Conservation (phyloP, 2,113 vertebrate species). For the Poeciliopsis prolifica region DNA sequence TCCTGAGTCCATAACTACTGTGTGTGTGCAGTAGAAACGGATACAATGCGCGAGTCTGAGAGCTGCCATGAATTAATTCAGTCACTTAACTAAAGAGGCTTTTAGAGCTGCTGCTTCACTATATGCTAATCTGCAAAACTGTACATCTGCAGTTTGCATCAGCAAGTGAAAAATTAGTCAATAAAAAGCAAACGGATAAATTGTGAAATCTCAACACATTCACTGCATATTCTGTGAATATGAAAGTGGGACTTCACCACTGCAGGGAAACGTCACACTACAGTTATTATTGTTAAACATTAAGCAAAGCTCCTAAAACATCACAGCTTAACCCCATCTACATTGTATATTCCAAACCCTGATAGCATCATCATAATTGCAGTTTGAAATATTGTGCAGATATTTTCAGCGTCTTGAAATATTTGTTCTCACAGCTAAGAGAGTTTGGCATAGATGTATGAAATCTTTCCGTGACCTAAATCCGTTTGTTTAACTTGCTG, state of each 20-base stretch:
- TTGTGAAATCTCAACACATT: neutral
- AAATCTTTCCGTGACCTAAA: slow-evolving; percentile 18
- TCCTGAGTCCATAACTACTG: slow-evolving; percentile 8
- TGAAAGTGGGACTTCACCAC: neutral
- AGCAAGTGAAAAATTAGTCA: neutral
- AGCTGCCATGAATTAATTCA: slow-evolving; percentile 1
- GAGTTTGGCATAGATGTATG: slow-evolving; percentile 18
- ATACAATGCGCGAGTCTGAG: neutral
- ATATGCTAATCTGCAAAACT: neutral
- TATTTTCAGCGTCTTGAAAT: neutral
- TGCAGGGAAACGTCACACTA: neutral
- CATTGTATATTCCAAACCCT: neutral
- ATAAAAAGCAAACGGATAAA: neutral
- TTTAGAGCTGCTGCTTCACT: neutral
- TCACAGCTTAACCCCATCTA: neutral
- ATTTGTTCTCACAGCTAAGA: slow-evolving; percentile 6
- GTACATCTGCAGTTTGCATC: neutral
- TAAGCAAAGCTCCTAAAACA: neutral
- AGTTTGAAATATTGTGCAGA: neutral
- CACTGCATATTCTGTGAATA: neutral
- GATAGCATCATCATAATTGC: too few species aligned
- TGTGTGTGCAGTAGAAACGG: slow-evolving; percentile 9
- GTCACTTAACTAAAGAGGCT: neutral
- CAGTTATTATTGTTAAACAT: neutral
- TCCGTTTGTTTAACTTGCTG: neutral